Conservation (phyloP, 2,113 vertebrate species). For the Vicugna pacos region DNA sequence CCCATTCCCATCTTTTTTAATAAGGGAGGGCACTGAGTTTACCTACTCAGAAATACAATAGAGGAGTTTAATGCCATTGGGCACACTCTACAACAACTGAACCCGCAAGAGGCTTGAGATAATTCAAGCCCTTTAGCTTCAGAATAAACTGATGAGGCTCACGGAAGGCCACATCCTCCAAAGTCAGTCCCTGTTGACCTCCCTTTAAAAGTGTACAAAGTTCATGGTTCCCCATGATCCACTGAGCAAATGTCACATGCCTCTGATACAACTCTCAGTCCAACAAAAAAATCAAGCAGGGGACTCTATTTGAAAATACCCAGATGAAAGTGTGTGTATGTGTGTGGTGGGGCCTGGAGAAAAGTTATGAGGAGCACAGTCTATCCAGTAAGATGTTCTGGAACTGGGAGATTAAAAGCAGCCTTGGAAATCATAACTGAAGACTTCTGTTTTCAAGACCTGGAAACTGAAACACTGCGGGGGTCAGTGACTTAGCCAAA, state of each 20-base stretch:
- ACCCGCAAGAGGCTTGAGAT: slow-evolving; percentile 33
- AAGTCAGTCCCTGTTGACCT: slow-evolving; percentile 64
- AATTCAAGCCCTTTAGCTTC: slow-evolving; percentile 60
- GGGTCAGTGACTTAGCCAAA: background rate
- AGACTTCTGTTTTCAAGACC: background rate
- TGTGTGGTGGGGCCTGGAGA: background rate
- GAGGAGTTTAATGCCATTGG: slow-evolving; percentile 66
- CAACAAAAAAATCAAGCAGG: slow-evolving; percentile 39
- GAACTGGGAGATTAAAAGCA: background rate
- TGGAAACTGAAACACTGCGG: background rate
- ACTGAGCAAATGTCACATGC: slow-evolving; percentile 77
- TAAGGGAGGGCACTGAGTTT: slow-evolving; percentile 63
- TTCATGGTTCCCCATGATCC: slow-evolving; percentile 76
- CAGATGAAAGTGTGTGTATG: background rate
- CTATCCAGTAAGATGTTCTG: background rate
- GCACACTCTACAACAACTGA: slow-evolving; percentile 63
- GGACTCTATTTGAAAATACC: slow-evolving; percentile 68
- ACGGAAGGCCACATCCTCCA: slow-evolving; percentile 25
- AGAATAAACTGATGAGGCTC: slow-evolving; percentile 73
- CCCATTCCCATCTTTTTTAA: slow-evolving; percentile 50
- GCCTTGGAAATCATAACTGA: background rate
- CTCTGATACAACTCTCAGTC: slow-evolving; percentile 52
- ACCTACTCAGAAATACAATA: slow-evolving; percentile 67
- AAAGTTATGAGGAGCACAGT: background rate
- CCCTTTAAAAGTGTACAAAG: slow-evolving; percentile 77